Evolutionary conservation across 2,797 vertebrate species (phyloP).

Genomic region (Toxotes lorentzi): DNA sequence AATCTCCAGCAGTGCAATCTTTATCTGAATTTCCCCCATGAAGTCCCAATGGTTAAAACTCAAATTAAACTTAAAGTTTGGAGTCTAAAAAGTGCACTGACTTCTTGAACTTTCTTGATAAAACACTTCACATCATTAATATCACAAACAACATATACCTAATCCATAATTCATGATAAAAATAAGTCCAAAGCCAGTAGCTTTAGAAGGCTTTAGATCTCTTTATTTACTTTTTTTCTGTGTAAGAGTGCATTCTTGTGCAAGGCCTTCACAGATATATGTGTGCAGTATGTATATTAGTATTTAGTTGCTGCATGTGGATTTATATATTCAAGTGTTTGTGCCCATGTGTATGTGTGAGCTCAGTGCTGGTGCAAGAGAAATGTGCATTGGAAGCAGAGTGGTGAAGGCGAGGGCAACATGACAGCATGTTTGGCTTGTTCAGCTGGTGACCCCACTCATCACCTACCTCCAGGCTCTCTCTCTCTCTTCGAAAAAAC

Average conservation of each 20-base stretch:
- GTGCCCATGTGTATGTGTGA: background rate
- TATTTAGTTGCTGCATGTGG: background rate
- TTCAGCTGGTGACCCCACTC: constrained; percentile 73
- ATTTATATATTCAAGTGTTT: constrained; percentile 23
- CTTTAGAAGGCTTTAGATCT: background rate
- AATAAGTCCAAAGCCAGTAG: background rate
- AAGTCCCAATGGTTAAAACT: background rate
- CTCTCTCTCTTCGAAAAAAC: constrained; percentile 34
- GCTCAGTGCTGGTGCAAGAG: constrained; percentile 27
- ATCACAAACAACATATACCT: constrained; percentile 1
- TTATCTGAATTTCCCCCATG: background rate
- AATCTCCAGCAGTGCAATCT: background rate
- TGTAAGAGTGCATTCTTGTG: background rate
- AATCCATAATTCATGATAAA: constrained; percentile 22
- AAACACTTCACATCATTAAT: constrained; percentile 10
- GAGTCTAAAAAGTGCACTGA: background rate
- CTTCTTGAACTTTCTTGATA: background rate
- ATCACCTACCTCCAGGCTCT: constrained; percentile 71
- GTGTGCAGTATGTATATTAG: background rate
- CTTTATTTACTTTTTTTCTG: background rate
- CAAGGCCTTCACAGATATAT: background rate
- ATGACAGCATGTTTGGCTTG: constrained; percentile 70
- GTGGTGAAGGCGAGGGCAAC: constrained; percentile 60
- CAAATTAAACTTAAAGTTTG: background rate
- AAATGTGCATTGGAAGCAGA: constrained; percentile 66